Conservation (phyloP, 2,888 invertebrate genomes). For the Drosophila testacea region DNA sequence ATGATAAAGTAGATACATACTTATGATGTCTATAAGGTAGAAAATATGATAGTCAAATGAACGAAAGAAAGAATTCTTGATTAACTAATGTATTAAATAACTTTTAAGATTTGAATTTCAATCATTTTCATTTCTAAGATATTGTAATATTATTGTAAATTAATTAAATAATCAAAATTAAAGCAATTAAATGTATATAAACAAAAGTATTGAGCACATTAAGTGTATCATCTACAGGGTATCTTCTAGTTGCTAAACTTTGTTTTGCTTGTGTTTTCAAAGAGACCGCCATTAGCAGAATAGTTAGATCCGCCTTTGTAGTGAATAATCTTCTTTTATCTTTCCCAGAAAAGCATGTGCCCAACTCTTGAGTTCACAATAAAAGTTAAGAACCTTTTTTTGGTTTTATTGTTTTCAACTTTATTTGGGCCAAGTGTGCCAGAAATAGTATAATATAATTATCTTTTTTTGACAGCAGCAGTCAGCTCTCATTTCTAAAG, state of each 20-base stretch:
- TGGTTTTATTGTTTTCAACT: constrained; percentile 6
- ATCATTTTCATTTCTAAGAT: too few species aligned
- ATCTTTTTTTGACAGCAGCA: constrained; percentile 13
- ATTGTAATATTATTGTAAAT: too few species aligned
- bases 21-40: neutral
- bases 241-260: neutral
- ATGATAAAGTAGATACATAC: neutral
- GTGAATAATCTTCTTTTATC: constrained; percentile 4
- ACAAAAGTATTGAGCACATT: neutral
- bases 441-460: constrained; percentile 17
- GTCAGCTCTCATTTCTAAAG: neutral
- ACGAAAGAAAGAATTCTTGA: too few species aligned
- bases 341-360: constrained; percentile 9
- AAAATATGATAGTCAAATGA: neutral
- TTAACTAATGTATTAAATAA: too few species aligned
- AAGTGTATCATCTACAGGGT: neutral
- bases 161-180: neutral
- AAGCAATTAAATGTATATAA: neutral
- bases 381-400: constrained; percentile 4
- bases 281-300: neutral
- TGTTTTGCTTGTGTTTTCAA: neutral
- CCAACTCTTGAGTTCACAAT: constrained; percentile 1
- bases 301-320: neutral
- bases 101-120: too few species aligned
- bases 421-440: constrained; percentile 21